These are phyloP conservation scores for Gastrophryne carolinensis DNA, from an alignment of 2,797 vertebrate genomes.

Conservation along the genomic window DNA sequence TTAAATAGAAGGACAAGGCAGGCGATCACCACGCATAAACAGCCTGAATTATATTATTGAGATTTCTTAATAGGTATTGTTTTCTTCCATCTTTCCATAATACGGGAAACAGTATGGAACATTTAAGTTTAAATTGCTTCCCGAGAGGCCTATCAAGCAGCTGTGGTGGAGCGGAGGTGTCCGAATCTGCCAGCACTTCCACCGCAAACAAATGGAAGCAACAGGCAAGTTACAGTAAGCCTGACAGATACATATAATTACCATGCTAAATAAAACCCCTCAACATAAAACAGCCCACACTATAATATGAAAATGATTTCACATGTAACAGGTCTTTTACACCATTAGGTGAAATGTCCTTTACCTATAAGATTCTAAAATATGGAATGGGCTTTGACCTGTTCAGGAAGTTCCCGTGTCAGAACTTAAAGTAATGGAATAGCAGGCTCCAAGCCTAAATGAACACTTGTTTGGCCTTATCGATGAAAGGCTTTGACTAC, in stretches of 20 bases:
- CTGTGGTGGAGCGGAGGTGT: not conserved
- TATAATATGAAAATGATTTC: constrained; percentile 7
- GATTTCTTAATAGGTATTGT: not conserved
- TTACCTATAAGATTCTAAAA: constrained; percentile 3
- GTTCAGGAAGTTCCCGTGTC: constrained; percentile 5
- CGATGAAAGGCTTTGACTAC: too few species aligned
- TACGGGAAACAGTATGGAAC: not conserved
- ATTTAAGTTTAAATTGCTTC: not conserved
- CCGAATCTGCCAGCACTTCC: not conserved
- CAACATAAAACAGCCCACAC: not conserved
- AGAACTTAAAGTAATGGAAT: constrained; percentile 12
- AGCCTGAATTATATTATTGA: not conserved
- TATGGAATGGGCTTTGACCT: not conserved
- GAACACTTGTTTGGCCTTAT: constrained; percentile 9
- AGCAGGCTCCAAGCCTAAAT: not conserved
- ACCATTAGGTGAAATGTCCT: constrained; percentile 20
- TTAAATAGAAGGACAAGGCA: too few species aligned
- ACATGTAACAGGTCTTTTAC: not conserved
- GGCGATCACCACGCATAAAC: too few species aligned
- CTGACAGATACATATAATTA: not conserved
- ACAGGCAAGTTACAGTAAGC: not conserved
- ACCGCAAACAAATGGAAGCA: constrained; percentile 6
- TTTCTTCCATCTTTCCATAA: not conserved
- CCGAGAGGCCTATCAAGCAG: not conserved
- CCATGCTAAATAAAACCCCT: constrained; percentile 1